phyloP scores from a whole-genome alignment of 2,113 vertebrate genomes.

The Lamprotornis superbus region DNA sequence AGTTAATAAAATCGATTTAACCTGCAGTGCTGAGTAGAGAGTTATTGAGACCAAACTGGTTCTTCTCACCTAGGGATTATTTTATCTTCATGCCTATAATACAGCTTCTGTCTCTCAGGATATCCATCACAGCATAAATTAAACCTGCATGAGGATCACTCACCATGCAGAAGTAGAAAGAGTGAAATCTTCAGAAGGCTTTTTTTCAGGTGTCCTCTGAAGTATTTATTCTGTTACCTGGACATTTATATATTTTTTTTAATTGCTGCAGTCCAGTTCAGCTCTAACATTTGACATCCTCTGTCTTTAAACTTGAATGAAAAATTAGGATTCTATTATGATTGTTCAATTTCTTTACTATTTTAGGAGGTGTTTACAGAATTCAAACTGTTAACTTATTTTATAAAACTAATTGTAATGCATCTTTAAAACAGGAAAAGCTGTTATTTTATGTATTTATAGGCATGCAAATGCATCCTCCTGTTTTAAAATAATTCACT shows the following conservation, averaged over 20 bases:
- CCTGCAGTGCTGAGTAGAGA: neutral
- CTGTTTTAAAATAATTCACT: neutral
- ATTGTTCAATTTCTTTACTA: neutral
- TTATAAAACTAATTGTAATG: neutral
- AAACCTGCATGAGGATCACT: neutral
- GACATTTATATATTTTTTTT: neutral
- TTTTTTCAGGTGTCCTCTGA: neutral
- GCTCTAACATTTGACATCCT: neutral
- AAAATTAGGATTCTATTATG: neutral
- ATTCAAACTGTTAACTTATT: neutral
- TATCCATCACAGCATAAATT: constrained; percentile 30
- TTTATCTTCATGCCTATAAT: constrained; percentile 13
- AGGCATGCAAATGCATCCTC: neutral
- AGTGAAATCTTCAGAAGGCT: neutral
- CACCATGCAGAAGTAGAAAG: neutral
- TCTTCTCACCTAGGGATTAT: constrained; percentile 19
- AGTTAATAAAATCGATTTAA: constrained; percentile 6
- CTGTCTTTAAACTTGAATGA: neutral
- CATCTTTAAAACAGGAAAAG: neutral
- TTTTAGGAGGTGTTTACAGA: neutral
- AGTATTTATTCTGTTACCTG: neutral
- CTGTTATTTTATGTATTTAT: neutral
- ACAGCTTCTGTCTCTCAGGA: constrained; percentile 5
- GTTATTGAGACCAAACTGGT: neutral
- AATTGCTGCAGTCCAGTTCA: neutral